Evolutionary conservation across 2,797 vertebrate genomes (phyloP).

Genomic region (Sebastolobus altivelis): DNA sequence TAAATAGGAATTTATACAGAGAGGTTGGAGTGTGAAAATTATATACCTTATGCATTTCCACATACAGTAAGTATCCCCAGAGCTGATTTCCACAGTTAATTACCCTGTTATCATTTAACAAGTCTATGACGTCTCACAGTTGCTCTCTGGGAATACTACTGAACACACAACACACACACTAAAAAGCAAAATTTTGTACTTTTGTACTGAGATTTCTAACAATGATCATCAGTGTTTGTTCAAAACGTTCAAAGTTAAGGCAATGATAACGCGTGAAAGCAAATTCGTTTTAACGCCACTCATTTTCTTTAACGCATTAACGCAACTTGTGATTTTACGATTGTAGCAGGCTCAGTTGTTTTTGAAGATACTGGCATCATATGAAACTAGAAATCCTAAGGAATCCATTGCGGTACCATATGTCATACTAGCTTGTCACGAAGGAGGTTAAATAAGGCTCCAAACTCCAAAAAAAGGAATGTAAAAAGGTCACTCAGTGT

Average conservation of each 20-base stretch:
- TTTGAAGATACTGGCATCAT: too few species aligned
- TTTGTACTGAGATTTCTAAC: background rate
- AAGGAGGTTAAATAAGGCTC: too few species aligned
- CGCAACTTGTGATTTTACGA: too few species aligned
- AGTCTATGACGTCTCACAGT: background rate
- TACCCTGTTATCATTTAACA: conserved; percentile 7
- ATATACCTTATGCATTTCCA: background rate
- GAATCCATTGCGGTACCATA: too few species aligned
- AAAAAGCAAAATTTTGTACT: background rate
- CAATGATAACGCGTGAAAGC: too few species aligned
- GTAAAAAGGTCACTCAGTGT: fast-evolving
- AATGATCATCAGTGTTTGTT: background rate
- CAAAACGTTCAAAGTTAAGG: too few species aligned
- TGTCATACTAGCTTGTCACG: too few species aligned
- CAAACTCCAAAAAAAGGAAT: too few species aligned
- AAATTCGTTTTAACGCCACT: too few species aligned
- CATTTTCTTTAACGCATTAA: too few species aligned
- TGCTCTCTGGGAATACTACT: background rate
- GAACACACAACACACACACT: background rate
- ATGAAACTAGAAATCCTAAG: too few species aligned
- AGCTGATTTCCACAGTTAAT: conserved; percentile 17
- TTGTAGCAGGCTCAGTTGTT: too few species aligned
- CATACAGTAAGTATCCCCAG: background rate
- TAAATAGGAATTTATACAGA: background rate
- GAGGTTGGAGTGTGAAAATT: background rate